Evolutionary conservation across 2,888 invertebrate species (phyloP).

Genomic region (Theodoxus fluviatilis): DNA sequence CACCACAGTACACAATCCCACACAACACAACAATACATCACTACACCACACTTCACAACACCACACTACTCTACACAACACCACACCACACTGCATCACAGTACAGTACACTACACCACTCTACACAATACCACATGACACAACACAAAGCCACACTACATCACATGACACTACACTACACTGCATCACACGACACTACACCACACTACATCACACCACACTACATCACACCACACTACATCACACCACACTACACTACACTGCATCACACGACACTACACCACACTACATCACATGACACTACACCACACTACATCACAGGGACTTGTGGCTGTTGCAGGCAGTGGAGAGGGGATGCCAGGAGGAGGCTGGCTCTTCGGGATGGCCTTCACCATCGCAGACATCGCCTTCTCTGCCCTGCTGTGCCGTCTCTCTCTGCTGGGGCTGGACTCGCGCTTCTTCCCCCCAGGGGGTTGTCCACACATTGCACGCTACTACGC

Average conservation of each 20-base stretch:
- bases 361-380: slow-evolving; percentile 49
- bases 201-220: slow-evolving; percentile 1
- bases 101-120: not conserved
- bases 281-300: slow-evolving; percentile 4
- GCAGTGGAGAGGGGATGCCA: not conserved
- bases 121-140: slow-evolving; percentile 5
- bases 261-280: slow-evolving; percentile 4
- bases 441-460: slow-evolving; percentile 46
- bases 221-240: slow-evolving; percentile 2
- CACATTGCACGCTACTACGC: slow-evolving; percentile 45
- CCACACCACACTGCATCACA: not conserved
- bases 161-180: slow-evolving; percentile 2
- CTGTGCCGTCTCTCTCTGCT: slow-evolving; percentile 47
- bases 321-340: no score
- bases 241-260: slow-evolving; percentile 5
- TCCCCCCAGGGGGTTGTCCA: slow-evolving; percentile 43
- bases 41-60: slow-evolving; percentile 2
- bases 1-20: not conserved
- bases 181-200: slow-evolving; percentile 8
- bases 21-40: not conserved
- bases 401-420: slow-evolving; percentile 48
- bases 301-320: not conserved
- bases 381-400: slow-evolving; percentile 51
- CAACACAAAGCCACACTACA: not conserved
- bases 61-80: not conserved